phyloP scores from a whole-genome alignment of 2,888 invertebrate species.

The Scelioninae gen. 1 region DNA sequence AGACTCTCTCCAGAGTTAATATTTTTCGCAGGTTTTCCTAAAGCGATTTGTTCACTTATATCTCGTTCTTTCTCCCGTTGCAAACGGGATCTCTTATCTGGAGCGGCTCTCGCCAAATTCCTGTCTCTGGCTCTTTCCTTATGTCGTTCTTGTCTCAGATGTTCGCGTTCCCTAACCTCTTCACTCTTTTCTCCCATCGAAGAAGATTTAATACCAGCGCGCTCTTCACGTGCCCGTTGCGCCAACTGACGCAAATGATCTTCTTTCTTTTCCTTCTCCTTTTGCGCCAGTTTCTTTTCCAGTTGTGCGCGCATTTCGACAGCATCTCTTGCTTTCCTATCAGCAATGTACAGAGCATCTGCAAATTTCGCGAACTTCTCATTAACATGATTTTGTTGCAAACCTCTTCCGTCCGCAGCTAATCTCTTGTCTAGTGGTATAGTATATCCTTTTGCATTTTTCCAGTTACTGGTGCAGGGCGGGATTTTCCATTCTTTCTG shows the following conservation, averaged over 20 bases:
- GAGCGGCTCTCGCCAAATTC: constrained; percentile 96
- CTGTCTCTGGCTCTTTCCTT: constrained; percentile 96
- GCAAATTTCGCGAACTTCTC: constrained; percentile 99
- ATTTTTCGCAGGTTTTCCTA: constrained; percentile 95
- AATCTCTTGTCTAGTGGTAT: constrained; percentile 98
- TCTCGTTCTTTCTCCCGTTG: constrained; percentile 97
- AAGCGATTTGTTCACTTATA: constrained; percentile 98
- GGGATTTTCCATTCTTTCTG: constrained; percentile 99
- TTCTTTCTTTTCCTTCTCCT: constrained; percentile 99
- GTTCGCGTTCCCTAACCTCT: constrained; percentile 92
- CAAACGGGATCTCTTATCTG: constrained; percentile 95
- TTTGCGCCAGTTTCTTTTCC: constrained; percentile 97
- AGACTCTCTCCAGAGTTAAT: constrained; percentile 89
- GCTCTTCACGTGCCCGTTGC: constrained; percentile 95
- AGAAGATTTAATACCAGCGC: constrained; percentile 90
- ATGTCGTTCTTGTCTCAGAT: constrained; percentile 94
- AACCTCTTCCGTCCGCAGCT: constrained; percentile 98
- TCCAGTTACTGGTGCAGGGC: constrained; percentile 99
- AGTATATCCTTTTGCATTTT: constrained; percentile 99
- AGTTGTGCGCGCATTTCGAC: constrained; percentile 98
- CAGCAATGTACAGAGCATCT: constrained; percentile 98
- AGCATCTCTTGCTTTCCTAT: constrained; percentile 97
- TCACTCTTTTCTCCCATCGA: constrained; percentile 86
- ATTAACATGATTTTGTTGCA: constrained; percentile 98
- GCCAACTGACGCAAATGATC: constrained; percentile 96